phyloP scores from a whole-genome alignment of 2,888 invertebrate genomes.

The Scaptomyza flava region DNA sequence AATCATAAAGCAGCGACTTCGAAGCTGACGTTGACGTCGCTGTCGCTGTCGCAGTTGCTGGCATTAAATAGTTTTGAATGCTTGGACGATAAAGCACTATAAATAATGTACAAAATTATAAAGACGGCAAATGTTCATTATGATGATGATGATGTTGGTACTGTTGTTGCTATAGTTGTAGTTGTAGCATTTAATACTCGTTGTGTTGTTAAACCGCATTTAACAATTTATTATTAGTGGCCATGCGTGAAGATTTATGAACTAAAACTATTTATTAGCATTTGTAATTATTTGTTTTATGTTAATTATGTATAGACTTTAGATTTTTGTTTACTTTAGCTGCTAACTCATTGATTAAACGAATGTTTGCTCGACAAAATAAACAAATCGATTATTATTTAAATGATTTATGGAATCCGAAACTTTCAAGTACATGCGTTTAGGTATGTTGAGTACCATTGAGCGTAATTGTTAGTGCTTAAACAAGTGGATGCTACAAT shows the following conservation, averaged over 20 bases:
- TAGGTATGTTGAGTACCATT: background rate
- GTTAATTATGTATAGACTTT: slow-evolving; percentile 62
- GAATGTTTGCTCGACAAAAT: slow-evolving; percentile 42
- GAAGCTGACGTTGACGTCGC: slow-evolving; percentile 14
- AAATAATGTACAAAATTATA: slow-evolving; percentile 39
- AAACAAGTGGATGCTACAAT: background rate
- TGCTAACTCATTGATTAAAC: slow-evolving; percentile 1
- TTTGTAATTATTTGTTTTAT: slow-evolving; percentile 55
- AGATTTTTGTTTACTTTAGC: slow-evolving; percentile 43
- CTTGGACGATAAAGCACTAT: slow-evolving; percentile 50
- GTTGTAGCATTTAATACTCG: background rate
- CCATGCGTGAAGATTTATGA: slow-evolving; percentile 59
- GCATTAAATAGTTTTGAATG: slow-evolving; percentile 36
- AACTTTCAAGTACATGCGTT: background rate
- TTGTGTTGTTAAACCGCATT: slow-evolving; percentile 18
- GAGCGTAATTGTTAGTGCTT: background rate
- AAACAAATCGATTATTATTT: slow-evolving; percentile 49
- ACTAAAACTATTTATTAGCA: slow-evolving; percentile 47
- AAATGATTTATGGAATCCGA: slow-evolving; percentile 49
- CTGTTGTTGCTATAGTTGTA: slow-evolving; percentile 6
- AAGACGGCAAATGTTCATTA: slow-evolving; percentile 1
- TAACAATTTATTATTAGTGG: slow-evolving; percentile 37
- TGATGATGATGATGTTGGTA: background rate
- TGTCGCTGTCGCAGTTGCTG: slow-evolving; percentile 14
- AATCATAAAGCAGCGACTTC: slow-evolving; percentile 55